Conservation (phyloP, 2,888 invertebrate genomes). For the Deilephila elpenor region DNA sequence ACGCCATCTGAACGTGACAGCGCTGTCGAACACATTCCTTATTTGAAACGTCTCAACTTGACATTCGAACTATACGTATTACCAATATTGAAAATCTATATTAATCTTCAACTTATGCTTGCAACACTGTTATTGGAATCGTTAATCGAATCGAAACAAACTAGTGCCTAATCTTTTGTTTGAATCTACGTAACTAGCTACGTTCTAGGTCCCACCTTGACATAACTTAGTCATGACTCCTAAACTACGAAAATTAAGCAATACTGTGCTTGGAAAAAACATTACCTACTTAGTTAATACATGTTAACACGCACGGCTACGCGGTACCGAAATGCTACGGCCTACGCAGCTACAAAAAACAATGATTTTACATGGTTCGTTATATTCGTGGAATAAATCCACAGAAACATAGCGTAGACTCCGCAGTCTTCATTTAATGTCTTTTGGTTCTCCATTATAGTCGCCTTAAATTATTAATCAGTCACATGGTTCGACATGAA, state of each 20-base stretch:
- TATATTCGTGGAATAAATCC: slow-evolving; percentile 11
- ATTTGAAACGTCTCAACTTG: slow-evolving; percentile 80
- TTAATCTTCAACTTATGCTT: slow-evolving; percentile 32
- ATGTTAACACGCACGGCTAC: slow-evolving; percentile 50
- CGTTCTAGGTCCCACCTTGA: neutral
- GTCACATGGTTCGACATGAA: neutral
- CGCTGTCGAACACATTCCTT: slow-evolving; percentile 82
- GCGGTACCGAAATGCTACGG: slow-evolving; percentile 32
- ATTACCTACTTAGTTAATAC: slow-evolving; percentile 46
- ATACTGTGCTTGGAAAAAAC: slow-evolving; percentile 44
- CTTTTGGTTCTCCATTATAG: neutral
- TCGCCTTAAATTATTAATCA: neutral
- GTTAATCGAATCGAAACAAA: neutral
- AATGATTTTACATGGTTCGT: neutral
- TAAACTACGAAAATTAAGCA: slow-evolving; percentile 19
- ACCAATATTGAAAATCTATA: slow-evolving; percentile 60
- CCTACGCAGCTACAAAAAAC: slow-evolving; percentile 36
- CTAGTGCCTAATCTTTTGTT: neutral
- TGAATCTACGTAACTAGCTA: slow-evolving; percentile 8
- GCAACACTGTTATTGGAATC: neutral
- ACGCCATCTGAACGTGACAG: slow-evolving; percentile 84
- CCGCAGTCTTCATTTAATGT: neutral
- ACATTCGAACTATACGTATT: slow-evolving; percentile 68
- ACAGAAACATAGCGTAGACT: neutral
- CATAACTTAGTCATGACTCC: neutral